phyloP scores from a whole-genome alignment of 1,140 invertebrate genomes.

The Whitmania pigra region DNA sequence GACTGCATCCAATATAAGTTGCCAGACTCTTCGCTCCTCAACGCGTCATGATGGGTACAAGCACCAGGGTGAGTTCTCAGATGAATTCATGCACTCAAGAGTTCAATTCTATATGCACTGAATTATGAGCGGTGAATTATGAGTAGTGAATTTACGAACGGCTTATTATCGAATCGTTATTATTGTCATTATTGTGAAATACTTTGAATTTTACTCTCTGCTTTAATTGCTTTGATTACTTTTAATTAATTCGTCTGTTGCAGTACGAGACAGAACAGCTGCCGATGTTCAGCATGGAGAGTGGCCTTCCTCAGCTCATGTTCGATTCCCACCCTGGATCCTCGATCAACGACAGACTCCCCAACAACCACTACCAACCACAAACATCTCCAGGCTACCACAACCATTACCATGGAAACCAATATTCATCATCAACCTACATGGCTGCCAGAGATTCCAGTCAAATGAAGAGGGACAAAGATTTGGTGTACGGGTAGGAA shows the following conservation, averaged over 20 bases:
- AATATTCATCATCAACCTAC: background rate
- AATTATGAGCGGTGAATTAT: too few relatives aligned
- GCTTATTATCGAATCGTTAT: background rate
- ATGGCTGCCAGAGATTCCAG: constrained; percentile 8
- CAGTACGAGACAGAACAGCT: constrained; percentile 6
- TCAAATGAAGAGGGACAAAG: constrained; percentile 11
- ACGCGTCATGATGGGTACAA: background rate
- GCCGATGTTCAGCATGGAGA: background rate
- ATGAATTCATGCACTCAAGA: background rate
- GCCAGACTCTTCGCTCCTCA: too few relatives aligned
- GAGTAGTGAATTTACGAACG: background rate
- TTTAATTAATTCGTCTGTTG: background rate
- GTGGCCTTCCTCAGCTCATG: background rate
- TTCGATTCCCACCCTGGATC: background rate
- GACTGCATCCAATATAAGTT: too few relatives aligned
- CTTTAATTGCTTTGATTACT: background rate
- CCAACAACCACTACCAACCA: background rate
- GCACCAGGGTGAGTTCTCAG: background rate
- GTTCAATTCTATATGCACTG: too few relatives aligned
- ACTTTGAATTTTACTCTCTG: background rate
- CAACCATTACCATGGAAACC: background rate
- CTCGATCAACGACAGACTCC: constrained; percentile 6
- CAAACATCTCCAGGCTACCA: background rate
- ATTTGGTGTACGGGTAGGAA: constrained; percentile 1
- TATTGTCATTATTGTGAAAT: background rate